A percentile compares a stretch with the other conserved stretches of the same genome.
phyloP scores from a whole-genome alignment of 1,140 invertebrate genomes.

The Steinernema feltiae region DNA sequence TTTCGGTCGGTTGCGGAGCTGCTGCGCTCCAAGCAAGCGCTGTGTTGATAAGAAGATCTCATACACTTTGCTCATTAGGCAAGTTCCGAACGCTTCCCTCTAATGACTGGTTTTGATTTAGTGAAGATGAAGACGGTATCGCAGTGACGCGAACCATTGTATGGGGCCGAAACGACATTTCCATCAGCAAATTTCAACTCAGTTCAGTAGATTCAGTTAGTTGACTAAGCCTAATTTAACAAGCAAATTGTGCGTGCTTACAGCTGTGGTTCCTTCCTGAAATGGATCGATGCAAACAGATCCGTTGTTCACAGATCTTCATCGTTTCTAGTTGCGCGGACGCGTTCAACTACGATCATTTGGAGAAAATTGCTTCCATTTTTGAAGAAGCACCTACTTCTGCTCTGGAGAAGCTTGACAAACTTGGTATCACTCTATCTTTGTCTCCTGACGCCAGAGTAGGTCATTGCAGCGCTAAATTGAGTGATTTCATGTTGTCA shows the following conservation, averaged over 20 bases:
- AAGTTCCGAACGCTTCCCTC: neutral
- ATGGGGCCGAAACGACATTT: neutral
- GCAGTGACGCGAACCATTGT: neutral
- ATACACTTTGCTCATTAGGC: neutral
- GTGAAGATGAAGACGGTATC: conserved; percentile 4
- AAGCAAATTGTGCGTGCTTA: neutral
- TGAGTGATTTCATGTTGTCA: neutral
- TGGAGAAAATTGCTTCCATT: neutral
- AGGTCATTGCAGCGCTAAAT: neutral
- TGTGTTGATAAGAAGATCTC: neutral
- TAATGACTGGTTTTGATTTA: neutral
- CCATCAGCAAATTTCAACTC: neutral
- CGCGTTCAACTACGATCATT: neutral
- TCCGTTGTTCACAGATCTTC: neutral
- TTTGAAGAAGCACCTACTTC: neutral
- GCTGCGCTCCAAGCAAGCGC: neutral
- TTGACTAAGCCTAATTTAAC: neutral
- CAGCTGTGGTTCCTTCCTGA: neutral
- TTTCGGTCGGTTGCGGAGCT: neutral
- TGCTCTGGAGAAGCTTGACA: neutral
- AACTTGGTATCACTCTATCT: neutral
- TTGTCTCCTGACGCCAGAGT: neutral
- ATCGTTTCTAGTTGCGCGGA: neutral
- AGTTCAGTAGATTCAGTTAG: neutral
- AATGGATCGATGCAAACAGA: neutral